Base-by-base conservation (phyloP, 2,797 vertebrate species). In the Pseudocheirus occidentalis region DNA sequence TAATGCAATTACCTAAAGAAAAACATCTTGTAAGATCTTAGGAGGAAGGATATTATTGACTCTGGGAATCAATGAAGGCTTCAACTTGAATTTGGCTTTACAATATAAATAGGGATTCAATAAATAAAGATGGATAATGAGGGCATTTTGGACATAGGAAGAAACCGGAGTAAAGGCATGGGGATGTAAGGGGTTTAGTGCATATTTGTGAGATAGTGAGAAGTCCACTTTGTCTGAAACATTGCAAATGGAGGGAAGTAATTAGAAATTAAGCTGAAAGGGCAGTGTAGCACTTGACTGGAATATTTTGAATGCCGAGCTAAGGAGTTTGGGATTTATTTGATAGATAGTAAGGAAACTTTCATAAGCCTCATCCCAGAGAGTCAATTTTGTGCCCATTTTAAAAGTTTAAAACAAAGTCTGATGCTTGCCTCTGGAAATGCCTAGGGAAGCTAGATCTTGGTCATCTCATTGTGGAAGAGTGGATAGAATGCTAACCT, bases 351-450 rank as follows among this genome's bases (percentile, higher is more conserved):
- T 21, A 73, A 73, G 66, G 66, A 73, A 21, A 2, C 59, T 93
- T 94, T 56, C 57, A 91, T 92, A 57, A 91, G 52, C 73, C 87
- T 81, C 59, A 91, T 40, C 34, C 58, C 21, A 90, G 58, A 87
- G 0, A 87, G 40, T 40, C 94, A 87, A 13, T 57, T 28, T 46
- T 96, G 89, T 40, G 94, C 46, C 55, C 57, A 53, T n/a, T 90
- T 50, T 6, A n/a, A 9, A 34, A 73, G 34, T 66, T n/a, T 2
- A n/a, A 4, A 46, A 62, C 62, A n/a, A 87, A 81, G 50, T 87
- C 66, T 92, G 31, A 6, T 46, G 50, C 66, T 90, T 53, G 52
- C 34, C 57, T 95, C 62, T 62, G 10, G 29, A 91, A 54, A 66
- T 56, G 18, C 50, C 89, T 40, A 24, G 66, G 21, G n/a, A 40